phyloP scores from a whole-genome alignment of 2,113 vertebrate species.

The Vulpes lagopus region DNA sequence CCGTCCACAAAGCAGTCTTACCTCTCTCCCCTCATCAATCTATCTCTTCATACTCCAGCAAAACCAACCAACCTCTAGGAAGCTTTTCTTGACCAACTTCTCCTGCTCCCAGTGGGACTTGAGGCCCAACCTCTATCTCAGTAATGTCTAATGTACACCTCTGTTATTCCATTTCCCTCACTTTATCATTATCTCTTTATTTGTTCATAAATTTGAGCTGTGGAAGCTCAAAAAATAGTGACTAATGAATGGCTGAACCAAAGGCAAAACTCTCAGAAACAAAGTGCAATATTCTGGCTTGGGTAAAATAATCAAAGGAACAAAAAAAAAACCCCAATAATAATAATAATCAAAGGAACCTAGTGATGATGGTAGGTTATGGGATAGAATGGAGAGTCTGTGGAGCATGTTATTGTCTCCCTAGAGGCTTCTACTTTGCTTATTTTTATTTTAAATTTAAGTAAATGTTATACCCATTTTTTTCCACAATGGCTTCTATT shows the following conservation, averaged over 20 bases:
- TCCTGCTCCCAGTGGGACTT: not conserved
- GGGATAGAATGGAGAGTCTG: not conserved
- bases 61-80: not conserved
- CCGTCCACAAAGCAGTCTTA: fast-evolving
- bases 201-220: not conserved
- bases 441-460: not conserved
- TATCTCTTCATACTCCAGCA: not conserved
- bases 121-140: not conserved
- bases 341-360: not conserved
- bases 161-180: not conserved
- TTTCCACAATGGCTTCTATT: not conserved
- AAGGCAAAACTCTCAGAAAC: not conserved
- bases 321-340: not conserved
- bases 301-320: not conserved
- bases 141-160: not conserved
- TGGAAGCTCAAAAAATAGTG: not conserved
- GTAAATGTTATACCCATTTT: not conserved
- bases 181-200: not conserved
- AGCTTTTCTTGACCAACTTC: not conserved
- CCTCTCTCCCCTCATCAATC: not conserved
- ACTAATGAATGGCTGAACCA: not conserved
- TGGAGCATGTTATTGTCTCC: not conserved
- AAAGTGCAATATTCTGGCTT: not conserved
- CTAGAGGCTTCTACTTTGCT: not conserved
- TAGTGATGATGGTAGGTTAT: fast-evolving